Evolutionary conservation across 2,888 invertebrate species (phyloP), one percentile per base, ranked within the genome.

Genomic region (Lobophora halterata): DNA sequence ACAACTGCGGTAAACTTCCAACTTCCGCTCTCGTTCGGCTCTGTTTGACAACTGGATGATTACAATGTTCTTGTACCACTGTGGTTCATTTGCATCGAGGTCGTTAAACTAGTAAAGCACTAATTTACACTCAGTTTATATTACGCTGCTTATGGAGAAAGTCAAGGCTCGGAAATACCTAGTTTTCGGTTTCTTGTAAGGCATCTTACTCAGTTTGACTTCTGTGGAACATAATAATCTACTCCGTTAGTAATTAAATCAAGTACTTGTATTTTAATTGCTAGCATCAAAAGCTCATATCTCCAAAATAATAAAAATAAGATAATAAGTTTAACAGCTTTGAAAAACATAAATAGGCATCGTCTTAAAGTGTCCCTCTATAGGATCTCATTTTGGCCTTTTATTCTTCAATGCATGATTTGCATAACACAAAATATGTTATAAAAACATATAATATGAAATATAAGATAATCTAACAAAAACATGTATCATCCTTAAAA

Each of bases 11-110:
- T 49, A 53, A 58, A 57, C 65, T 58, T 57, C 56, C 57, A 52
- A 68, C 71, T 68, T 74, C 74, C 74, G 69, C 46, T 41, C 52
- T 39, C 61, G 74, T 78, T 79, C 65, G 47, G 73, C 67, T 79
- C 78, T 78, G 79, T 69, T 80, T 76, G 67, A 64, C 64, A 65
- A 61, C 48, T 51, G 55, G 63, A 63, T 65, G 44, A 46, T 46
- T 41, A 44, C 37, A 43, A 29, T 44, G 44, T 47, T 34, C 41
- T 37, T 28, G 34, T 30, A 36, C 34, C 39, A 26, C 37, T 47
- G 29, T 52, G 44, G 52, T 56, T 51, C 35, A 35, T 42, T 39
- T 31, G 46, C 49, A 57, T 56, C 41, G 52, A 42, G 52, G 43
- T 47, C 47, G 45, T 42, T 49, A 46, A 41, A 48, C 43, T 39